Base-by-base conservation (phyloP, 2,888 invertebrate genomes). In the Chironomus riparius region DNA sequence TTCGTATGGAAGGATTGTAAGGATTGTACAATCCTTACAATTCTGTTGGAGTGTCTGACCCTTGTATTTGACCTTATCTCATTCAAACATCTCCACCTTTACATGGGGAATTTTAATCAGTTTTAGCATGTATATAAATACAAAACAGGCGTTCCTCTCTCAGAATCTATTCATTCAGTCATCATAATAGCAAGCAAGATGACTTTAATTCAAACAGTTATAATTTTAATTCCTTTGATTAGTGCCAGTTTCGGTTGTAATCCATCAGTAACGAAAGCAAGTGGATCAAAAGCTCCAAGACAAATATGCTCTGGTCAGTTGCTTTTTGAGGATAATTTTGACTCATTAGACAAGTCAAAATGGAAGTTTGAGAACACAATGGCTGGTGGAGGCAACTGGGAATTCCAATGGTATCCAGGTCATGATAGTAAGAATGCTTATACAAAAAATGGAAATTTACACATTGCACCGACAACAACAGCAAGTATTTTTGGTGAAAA, bases 301-400 rank as follows among this genome's bases (percentile, higher is more conserved):
- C 81, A 81, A 15, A 82, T 87, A 47, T 88, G 88, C 81, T 84
- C 87, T 0, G 89, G 88, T 0, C 86, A 83, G 4, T 81, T 89
- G 69, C 87, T 91, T 80, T 91, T 90, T 79, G 81, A 86, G 7
- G 90, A 90, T 47, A 86, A 88, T 28, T 90, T 90, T 81, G 82
- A 88, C 22, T 81, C 81, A 1, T 85, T 90, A 13, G 86, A 90
- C 80, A 81, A 87, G 0, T 85, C 86, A 78, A 87, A 84, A 78
- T 90, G 90, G 90, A 85, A 88, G 79, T 89, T 90, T 80, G 90
- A 90, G 81, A 86, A 87, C 78, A 90, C 90, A 0, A 82, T 90
- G 22, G 83, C 86, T 47, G 90, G 90, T 4, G 90, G 90, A 77
- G 90, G 90, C 69, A 68, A 74, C 48, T 74, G 65, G 65, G 74